Base-by-base conservation (phyloP, 2,888 invertebrate species). In the Dioctria rufipes region DNA sequence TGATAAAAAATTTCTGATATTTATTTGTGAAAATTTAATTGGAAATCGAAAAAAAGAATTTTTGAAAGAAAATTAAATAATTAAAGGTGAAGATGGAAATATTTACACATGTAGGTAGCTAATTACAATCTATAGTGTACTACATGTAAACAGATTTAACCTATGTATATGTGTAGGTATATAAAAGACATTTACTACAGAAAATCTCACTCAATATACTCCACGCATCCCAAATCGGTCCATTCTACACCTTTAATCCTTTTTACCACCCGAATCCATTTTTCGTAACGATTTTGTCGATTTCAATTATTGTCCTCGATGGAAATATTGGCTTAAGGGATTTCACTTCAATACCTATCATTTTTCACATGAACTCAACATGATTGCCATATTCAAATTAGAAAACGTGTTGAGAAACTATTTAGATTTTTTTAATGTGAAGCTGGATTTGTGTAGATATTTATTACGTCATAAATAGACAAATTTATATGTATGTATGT, bases 381-480 rank as follows among this genome's bases (percentile, higher is more conserved):
- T 1, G 25, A 25, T 25, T 25, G 25, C 25, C 25, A 25, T 25
- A 25, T 25, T 25, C 25, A 25, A 25, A 25, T 25, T 25, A 25
- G 25, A 25, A 25, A 25, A 25, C 25, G 13, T 11, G 25, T 6
- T 8, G 60, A 5, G 13, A 60, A 11, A 25, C 6, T 60, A n/a
- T 25, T 25, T 25, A 25, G 25, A 25, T 60, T 4, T 25, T 25
- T 9, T 60, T 9, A 3, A 5, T 60, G 60, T 13, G n/a, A n/a
- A n/a, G 25, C 60, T 25, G 5, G n/a, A n/a, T 60, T n/a, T 60
- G 1, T 13, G 60, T 11, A n/a, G n/a, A 25, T 25, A 58, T 8
- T 65, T 65, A 65, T 65, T 65, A 65, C 65, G 65, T 65, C 65
- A 65, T 13, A 65, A 65, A 65, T 65, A 3, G 39, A 65, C 3